These are phyloP conservation scores for Antheraea mylitta DNA, from an alignment of 1,140 invertebrate species.

Conservation along the genomic window DNA sequence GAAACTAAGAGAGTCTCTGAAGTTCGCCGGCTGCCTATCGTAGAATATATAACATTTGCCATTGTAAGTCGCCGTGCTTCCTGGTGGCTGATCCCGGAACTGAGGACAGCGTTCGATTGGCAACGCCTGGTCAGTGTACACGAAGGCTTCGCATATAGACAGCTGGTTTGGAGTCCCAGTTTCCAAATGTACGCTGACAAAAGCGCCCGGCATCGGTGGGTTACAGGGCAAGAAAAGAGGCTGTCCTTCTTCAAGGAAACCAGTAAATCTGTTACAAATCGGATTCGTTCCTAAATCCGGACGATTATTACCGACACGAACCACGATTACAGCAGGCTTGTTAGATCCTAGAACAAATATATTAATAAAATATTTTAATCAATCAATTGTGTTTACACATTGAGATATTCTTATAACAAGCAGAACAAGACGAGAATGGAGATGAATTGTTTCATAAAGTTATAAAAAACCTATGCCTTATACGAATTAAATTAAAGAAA, in stretches of 20 bases:
- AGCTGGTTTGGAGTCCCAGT: conserved; percentile 84
- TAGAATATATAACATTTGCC: conserved; percentile 98
- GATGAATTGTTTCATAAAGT: too few species aligned
- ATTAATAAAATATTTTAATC: not conserved
- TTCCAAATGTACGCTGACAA: conserved; percentile 95
- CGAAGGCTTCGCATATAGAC: conserved; percentile 97
- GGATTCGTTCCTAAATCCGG: conserved; percentile 96
- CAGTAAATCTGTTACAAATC: conserved; percentile 94
- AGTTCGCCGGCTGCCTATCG: conserved; percentile 90
- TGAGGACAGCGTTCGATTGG: conserved; percentile 96
- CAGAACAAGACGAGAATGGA: too few species aligned
- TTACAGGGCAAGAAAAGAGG: conserved; percentile 96
- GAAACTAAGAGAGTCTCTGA: conserved; percentile 89
- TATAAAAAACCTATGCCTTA: too few species aligned
- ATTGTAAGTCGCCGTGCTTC: conserved; percentile 95
- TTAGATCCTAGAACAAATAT: conserved; percentile 47
- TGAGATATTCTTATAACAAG: too few species aligned
- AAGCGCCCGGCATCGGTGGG: conserved; percentile 96
- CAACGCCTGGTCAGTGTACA: conserved; percentile 96
- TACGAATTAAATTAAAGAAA: too few species aligned
- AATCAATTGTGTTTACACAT: too few species aligned
- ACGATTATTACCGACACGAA: conserved; percentile 96
- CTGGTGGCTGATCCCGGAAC: conserved; percentile 94
- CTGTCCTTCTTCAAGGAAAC: conserved; percentile 92
- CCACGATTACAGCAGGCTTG: conserved; percentile 91